Conservation (phyloP, 2,797 vertebrate genomes). For the Cheirogaleus major region DNA sequence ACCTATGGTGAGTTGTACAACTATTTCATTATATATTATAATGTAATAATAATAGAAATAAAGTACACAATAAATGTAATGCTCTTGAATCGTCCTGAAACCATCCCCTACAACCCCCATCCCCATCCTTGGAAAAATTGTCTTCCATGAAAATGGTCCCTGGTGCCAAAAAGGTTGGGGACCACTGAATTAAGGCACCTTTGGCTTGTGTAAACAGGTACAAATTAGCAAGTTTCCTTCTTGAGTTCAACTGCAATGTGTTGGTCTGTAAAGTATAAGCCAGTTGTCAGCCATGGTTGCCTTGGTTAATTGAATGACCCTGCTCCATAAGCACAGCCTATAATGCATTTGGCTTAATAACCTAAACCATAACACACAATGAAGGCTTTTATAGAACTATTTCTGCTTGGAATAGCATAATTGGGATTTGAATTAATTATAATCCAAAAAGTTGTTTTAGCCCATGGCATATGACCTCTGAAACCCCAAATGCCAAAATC, state of each 20-base stretch:
- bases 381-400: not conserved
- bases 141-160: no score
- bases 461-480: not conserved
- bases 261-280: not conserved
- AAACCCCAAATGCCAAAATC: not conserved
- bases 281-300: not conserved
- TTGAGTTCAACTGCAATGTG: not conserved
- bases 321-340: not conserved
- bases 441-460: not conserved
- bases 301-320: not conserved
- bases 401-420: not conserved
- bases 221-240: not conserved
- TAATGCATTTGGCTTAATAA: not conserved
- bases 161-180: no score
- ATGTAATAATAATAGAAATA: no score
- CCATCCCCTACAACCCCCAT: no score
- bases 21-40: no score
- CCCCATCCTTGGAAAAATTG: no score
- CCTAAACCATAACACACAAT: not conserved
- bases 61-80: no score
- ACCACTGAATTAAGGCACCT: not conserved
- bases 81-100: no score
- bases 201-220: not conserved
- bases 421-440: not conserved
- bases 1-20: no score